These are phyloP conservation scores for Dendrocopos noguchii DNA, from an alignment of 2,113 vertebrate species.

Conservation along the genomic window DNA sequence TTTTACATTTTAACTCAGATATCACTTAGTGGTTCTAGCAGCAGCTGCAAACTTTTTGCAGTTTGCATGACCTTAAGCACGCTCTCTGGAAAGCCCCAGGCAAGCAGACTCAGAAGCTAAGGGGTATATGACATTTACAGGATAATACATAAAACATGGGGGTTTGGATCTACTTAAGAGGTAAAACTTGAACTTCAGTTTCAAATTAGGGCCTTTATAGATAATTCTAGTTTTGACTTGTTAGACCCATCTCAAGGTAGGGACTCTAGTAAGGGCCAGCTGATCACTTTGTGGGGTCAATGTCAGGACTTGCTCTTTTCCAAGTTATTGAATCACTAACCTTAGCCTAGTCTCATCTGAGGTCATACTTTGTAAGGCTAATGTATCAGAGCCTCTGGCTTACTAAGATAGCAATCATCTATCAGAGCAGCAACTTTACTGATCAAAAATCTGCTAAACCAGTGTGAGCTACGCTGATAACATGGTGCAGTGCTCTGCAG, in stretches of 20 bases:
- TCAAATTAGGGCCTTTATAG: neutral
- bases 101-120: neutral
- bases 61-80: neutral
- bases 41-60: neutral
- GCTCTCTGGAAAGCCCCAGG: neutral
- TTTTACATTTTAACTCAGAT: neutral
- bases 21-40: neutral
- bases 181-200: neutral
- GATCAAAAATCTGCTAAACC: neutral
- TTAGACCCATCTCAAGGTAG: neutral
- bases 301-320: neutral
- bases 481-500: neutral
- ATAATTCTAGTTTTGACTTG: neutral
- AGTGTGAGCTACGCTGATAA: constrained; percentile 10
- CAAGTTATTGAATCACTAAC: neutral
- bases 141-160: neutral
- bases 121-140: neutral
- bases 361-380: neutral
- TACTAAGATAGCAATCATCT: neutral
- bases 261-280: neutral
- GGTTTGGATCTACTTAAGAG: neutral
- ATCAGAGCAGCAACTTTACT: neutral
- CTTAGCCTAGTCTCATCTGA: neutral
- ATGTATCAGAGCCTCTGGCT: neutral
- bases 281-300: neutral